These are phyloP conservation scores for Ciconia nigra DNA, from an alignment of 2,797 vertebrate species.

Conservation along the genomic window DNA sequence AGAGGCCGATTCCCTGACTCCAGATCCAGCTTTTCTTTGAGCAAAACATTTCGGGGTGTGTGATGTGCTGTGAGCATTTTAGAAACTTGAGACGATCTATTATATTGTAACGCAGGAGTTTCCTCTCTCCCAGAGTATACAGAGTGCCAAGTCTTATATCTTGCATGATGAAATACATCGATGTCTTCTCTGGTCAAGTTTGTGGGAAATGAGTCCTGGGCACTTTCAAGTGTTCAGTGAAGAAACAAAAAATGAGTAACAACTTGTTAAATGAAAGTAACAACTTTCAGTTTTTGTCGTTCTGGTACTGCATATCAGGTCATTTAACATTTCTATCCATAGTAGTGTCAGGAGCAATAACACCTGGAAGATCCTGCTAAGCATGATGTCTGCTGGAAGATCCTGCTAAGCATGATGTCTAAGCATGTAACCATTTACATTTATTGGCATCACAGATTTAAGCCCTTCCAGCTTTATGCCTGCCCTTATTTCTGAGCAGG, in stretches of 20 bases:
- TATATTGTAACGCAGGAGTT: neutral
- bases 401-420: neutral
- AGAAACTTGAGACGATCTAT: neutral
- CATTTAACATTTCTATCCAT: neutral
- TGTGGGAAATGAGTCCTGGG: neutral
- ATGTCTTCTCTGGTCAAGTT: neutral
- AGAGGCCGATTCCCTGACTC: neutral
- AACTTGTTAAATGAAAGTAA: neutral
- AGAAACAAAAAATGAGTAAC: neutral
- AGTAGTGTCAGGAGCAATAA: neutral
- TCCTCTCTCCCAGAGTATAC: neutral
- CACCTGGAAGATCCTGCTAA: neutral
- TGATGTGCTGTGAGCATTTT: neutral
- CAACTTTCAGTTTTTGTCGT: neutral
- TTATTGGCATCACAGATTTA: neutral
- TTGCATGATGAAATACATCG: neutral
- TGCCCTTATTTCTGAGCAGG: neutral
- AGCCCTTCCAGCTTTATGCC: neutral
- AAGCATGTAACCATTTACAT: neutral
- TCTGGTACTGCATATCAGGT: neutral
- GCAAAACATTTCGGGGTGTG: neutral
- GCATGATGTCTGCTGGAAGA: neutral
- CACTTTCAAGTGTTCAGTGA: neutral
- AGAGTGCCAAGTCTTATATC: neutral
- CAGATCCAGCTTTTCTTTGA: neutral